Conservation (phyloP, 2,113 vertebrate genomes). For the Calonectris borealis region DNA sequence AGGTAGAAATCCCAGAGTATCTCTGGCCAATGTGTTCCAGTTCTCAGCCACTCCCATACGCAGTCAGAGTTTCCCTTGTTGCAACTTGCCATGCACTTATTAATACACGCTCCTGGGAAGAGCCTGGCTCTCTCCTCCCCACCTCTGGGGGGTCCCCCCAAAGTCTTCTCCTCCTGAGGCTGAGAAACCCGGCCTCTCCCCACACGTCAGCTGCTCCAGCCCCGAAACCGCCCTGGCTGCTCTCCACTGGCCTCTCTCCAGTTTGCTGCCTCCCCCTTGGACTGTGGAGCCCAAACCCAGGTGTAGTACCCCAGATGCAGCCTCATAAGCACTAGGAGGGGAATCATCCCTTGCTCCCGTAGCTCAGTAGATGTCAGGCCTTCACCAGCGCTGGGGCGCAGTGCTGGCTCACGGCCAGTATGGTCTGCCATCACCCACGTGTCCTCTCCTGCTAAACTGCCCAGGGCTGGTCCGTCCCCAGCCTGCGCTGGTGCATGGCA, state of each 20-base stretch:
- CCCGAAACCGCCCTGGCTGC: not conserved
- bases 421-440: not conserved
- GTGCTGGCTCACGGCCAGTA: fast-evolving
- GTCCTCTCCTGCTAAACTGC: not conserved
- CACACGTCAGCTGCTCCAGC: too few species aligned
- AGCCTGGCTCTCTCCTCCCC: not conserved
- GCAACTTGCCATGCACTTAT: not conserved
- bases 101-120: not conserved
- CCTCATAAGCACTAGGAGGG: not conserved
- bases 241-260: not conserved
- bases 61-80: not conserved
- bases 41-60: not conserved
- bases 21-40: not conserved
- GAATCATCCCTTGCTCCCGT: not conserved
- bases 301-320: not conserved
- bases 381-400: not conserved
- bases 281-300: not conserved
- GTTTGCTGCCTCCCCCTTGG: not conserved
- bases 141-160: not conserved
- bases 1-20: not conserved
- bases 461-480: not conserved
- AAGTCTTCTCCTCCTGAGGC: not conserved
- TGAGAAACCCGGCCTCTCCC: not conserved
- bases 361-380: not conserved
- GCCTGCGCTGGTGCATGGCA: fast-evolving